Evolutionary conservation across 2,797 vertebrate species (phyloP).

Genomic region (Schizopygopsis malacanthus): DNA sequence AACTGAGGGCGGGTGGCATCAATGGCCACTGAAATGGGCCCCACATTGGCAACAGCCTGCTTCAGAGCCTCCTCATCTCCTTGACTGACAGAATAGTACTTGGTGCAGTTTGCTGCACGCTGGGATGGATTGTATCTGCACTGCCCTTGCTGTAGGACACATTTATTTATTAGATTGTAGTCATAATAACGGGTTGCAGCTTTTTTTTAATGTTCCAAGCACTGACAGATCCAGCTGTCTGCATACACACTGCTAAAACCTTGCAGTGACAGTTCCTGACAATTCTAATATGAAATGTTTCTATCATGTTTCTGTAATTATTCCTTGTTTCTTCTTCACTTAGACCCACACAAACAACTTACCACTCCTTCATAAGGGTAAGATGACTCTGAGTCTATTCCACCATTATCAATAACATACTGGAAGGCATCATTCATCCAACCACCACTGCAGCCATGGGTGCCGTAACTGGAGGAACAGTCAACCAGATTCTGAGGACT

Average conservation of each 20-base stretch:
- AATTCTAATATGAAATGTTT: not conserved
- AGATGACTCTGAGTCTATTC: conserved; percentile 81
- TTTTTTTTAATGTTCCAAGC: rapidly evolving
- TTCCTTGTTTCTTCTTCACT: not conserved
- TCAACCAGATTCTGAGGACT: conserved; percentile 92
- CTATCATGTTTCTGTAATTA: not conserved
- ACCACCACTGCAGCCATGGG: conserved; percentile 84
- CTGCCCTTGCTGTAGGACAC: conserved; percentile 69
- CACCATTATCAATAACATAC: conserved; percentile 87
- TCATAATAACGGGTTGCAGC: not conserved
- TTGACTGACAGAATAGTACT: conserved; percentile 65
- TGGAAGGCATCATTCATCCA: conserved; percentile 78
- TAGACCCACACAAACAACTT: conserved; percentile 52
- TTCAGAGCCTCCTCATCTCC: conserved; percentile 78
- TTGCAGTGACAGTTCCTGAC: not conserved
- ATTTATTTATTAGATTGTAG: not conserved
- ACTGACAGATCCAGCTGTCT: not conserved
- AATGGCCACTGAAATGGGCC: conserved; percentile 86
- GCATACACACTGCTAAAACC: not conserved
- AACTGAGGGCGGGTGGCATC: conserved; percentile 79
- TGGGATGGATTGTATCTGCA: conserved; percentile 77
- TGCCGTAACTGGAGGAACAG: conserved; percentile 82
- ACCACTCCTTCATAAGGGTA: conserved; percentile 88
- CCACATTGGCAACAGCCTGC: conserved; percentile 77
- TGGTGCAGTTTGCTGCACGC: conserved; percentile 84